Conservation (phyloP, 2,113 vertebrate genomes). For the Spilogale gracilis region DNA sequence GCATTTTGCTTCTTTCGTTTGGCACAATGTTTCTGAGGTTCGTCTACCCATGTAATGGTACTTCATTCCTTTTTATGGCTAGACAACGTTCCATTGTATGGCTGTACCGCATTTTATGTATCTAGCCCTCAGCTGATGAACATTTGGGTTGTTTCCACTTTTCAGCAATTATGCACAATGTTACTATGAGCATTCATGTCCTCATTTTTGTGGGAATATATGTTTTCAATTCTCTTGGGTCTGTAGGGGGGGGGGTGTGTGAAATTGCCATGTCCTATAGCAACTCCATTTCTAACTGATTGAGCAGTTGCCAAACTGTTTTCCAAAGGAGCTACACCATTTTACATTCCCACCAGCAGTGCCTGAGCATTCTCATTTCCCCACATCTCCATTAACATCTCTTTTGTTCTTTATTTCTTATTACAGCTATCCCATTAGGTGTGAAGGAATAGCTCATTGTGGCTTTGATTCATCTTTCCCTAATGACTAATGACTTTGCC, state of each 20-base stretch:
- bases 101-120: neutral
- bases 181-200: neutral
- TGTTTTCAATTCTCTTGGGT: neutral
- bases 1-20: neutral
- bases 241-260: neutral
- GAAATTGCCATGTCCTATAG: neutral
- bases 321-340: neutral
- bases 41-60: neutral
- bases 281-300: neutral
- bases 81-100: neutral
- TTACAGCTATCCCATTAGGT: neutral
- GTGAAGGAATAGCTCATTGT: neutral
- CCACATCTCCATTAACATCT: neutral
- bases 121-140: neutral
- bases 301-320: neutral
- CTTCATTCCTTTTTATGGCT: neutral
- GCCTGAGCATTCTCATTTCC: neutral
- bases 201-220: neutral
- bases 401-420: neutral
- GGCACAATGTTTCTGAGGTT: neutral
- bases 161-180: neutral
- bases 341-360: neutral
- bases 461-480: conserved; percentile 3
- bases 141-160: neutral
- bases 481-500: neutral